Evolutionary conservation across 1,140 invertebrate genomes (phyloP).

Genomic region (Drosophila asahinai): DNA sequence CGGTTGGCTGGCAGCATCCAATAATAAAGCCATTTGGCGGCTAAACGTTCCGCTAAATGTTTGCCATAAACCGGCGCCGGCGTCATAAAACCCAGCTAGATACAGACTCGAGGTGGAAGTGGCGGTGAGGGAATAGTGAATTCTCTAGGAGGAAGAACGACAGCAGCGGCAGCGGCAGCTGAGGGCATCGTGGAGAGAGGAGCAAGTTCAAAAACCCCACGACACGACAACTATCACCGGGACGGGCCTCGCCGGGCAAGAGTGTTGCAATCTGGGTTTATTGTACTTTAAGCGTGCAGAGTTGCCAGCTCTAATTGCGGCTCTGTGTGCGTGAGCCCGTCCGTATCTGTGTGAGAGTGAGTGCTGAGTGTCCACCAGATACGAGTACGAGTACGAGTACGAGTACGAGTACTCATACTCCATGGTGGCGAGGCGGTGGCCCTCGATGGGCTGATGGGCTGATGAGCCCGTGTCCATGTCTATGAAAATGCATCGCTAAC

Average conservation of each 20-base stretch:
- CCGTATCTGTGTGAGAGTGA: conserved; percentile 29
- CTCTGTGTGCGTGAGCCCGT: conserved; percentile 29
- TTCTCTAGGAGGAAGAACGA: background rate
- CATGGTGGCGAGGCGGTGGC: conserved; percentile 16
- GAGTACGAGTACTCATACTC: background rate
- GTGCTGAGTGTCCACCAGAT: conserved; percentile 31
- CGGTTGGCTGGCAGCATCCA: conserved; percentile 54
- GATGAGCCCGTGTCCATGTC: conserved; percentile 55
- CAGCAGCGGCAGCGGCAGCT: conserved; percentile 7
- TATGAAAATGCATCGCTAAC: conserved; percentile 74
- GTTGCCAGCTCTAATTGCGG: conserved; percentile 68
- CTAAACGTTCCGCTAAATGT: conserved; percentile 74
- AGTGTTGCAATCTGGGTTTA: conserved; percentile 75
- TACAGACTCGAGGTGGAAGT: conserved; percentile 26
- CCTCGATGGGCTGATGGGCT: conserved; percentile 31
- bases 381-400: conserved; percentile 9
- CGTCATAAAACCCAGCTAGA: conserved; percentile 55
- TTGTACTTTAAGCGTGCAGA: conserved; percentile 74
- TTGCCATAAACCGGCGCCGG: conserved; percentile 73
- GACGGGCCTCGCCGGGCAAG: background rate
- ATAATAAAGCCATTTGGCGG: conserved; percentile 77
- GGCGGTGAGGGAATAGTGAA: conserved; percentile 12
- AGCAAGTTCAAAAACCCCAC: conserved; percentile 79
- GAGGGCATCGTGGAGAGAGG: conserved; percentile 27
- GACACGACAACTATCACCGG: conserved; percentile 43